A percentile compares a stretch with the other conserved stretches of the same genome.
These are phyloP conservation scores for Enhydra lutris DNA, from an alignment of 2,113 vertebrate species.

Conservation along the genomic window DNA sequence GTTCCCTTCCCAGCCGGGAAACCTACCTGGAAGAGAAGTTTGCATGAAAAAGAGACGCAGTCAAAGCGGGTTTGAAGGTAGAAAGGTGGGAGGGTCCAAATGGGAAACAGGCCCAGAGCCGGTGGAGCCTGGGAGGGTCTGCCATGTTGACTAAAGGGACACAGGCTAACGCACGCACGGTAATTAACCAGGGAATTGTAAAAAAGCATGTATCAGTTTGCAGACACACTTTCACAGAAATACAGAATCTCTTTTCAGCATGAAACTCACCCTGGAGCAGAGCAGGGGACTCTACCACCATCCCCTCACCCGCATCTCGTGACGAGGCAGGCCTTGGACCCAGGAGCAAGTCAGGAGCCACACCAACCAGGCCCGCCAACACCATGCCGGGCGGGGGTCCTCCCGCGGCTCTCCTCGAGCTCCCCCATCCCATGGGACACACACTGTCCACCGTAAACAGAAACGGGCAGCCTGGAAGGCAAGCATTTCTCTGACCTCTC, in stretches of 20 bases:
- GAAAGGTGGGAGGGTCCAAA: not conserved
- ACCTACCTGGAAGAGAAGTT: not conserved
- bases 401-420: no score
- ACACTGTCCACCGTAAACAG: not conserved
- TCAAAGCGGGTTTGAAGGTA: not conserved
- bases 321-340: not conserved
- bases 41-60: not conserved
- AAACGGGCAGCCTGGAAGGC: rapidly evolving
- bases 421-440: no score
- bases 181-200: not conserved
- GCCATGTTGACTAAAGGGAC: not conserved
- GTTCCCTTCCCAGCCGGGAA: not conserved
- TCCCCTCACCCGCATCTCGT: rapidly evolving
- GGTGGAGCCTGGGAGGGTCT: not conserved
- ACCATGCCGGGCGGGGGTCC: rapidly evolving
- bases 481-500: not conserved
- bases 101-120: not conserved
- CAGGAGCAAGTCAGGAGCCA: not conserved
- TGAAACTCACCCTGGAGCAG: not conserved
- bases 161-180: no score
- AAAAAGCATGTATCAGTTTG: not conserved
- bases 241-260: no score
- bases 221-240: not conserved
- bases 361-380: not conserved
- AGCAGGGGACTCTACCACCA: not conserved